These are phyloP conservation scores for Mastomys natalensis DNA, from an alignment of 2,113 vertebrate genomes.

Conservation along the genomic window DNA sequence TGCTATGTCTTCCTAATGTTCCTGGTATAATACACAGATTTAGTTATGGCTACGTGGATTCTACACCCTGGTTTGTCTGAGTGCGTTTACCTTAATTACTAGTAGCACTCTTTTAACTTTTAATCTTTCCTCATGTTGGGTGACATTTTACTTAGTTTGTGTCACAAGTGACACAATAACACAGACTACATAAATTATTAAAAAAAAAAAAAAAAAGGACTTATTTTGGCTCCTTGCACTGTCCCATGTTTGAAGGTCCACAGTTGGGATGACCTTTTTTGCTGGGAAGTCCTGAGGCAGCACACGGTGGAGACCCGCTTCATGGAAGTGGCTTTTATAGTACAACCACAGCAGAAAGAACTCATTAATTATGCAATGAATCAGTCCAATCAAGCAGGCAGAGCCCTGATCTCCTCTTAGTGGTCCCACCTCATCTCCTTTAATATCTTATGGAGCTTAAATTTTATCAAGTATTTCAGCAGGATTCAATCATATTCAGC, in stretches of 20 bases:
- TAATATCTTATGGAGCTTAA: not conserved
- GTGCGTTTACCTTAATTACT: constrained; percentile 58
- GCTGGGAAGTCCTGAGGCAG: not conserved
- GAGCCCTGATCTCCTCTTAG: not conserved
- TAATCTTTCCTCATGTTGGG: not conserved
- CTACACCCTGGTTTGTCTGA: constrained; percentile 6
- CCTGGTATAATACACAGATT: constrained; percentile 9
- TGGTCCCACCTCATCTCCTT: not conserved
- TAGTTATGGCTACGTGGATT: constrained; percentile 38
- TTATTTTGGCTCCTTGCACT: not conserved
- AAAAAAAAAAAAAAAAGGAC: not conserved
- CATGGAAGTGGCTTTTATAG: not conserved
- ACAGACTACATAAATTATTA: not conserved
- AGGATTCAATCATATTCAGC: not conserved
- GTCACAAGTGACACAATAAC: not conserved
- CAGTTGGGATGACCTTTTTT: not conserved
- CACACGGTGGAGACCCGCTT: not conserved
- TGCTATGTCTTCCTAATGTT: constrained; percentile 8
- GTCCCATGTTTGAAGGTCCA: not conserved
- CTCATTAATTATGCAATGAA: not conserved
- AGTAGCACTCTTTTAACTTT: not conserved
- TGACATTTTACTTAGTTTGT: not conserved
- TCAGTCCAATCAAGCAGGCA: not conserved
- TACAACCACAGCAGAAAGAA: not conserved
- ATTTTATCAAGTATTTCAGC: not conserved